Conservation (phyloP, 2,888 invertebrate species). For the Baccha elongata region DNA sequence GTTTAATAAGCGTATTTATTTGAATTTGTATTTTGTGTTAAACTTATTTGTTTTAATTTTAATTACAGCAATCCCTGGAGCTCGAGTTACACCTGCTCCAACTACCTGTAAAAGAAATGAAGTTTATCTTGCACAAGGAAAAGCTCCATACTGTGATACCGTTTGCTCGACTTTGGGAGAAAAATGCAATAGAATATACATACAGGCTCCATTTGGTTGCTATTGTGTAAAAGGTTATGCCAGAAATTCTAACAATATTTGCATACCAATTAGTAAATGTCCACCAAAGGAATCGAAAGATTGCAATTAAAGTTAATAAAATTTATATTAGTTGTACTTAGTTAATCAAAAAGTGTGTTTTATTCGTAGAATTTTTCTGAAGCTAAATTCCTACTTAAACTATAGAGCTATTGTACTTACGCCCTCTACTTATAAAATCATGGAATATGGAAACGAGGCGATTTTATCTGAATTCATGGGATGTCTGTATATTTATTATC, state of each 20-base stretch:
- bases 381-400: no score
- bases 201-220: slow-evolving; percentile 40
- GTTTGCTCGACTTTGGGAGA: slow-evolving; percentile 29
- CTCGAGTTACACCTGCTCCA: slow-evolving; percentile 2
- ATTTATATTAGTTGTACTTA: no score
- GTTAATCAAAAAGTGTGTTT: no score
- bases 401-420: no score
- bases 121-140: slow-evolving; percentile 29
- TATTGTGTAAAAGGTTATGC: slow-evolving; percentile 30
- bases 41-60: not conserved
- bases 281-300: slow-evolving; percentile 1
- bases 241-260: slow-evolving; percentile 4
- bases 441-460: no score
- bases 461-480: no score
- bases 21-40: not conserved
- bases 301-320: no score
- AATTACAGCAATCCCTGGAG: not conserved
- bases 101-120: slow-evolving; percentile 16
- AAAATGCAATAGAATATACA: not conserved
- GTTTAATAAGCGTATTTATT: no score
- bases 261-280: slow-evolving; percentile 41
- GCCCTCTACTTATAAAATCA: no score
- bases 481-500: no score
- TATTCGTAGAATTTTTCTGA: no score
- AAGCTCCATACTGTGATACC: slow-evolving; percentile 53